phyloP scores from a whole-genome alignment of 1,140 invertebrate genomes.

The Potamilus streckersoni region DNA sequence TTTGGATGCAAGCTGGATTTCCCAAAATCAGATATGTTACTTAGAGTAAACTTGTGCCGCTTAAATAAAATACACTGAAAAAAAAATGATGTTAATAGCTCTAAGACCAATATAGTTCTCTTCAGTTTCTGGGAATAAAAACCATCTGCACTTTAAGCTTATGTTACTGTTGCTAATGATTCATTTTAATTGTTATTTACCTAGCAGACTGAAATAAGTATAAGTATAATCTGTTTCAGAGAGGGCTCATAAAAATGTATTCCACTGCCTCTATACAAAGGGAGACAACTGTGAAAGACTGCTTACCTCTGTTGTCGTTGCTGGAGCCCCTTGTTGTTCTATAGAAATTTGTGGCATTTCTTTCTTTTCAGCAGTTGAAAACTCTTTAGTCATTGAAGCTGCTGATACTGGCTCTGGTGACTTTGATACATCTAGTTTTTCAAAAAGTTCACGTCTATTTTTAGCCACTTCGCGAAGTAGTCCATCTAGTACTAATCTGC shows the following conservation, averaged over 20 bases:
- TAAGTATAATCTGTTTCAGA: neutral
- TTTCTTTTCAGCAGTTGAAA: slow-evolving; percentile 1
- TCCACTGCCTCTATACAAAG: neutral
- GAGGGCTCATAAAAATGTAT: neutral
- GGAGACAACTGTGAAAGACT: neutral
- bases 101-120: too few species aligned
- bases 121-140: too few species aligned
- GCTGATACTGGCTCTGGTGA: neutral
- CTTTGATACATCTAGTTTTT: slow-evolving; percentile 32
- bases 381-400: neutral
- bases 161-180: neutral
- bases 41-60: too few species aligned
- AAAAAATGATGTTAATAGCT: too few species aligned
- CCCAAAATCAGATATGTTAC: too few species aligned
- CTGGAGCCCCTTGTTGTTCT: slow-evolving; percentile 33
- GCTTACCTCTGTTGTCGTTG: slow-evolving; percentile 47
- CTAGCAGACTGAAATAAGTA: neutral
- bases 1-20: too few species aligned
- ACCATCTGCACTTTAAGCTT: too few species aligned
- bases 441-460: slow-evolving; percentile 48
- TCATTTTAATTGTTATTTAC: neutral
- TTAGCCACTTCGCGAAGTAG: slow-evolving; percentile 62
- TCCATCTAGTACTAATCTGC: slow-evolving; percentile 81
- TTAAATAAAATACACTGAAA: too few species aligned
- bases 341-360: slow-evolving; percentile 25